These are phyloP conservation scores for Euleptes europaea DNA, from an alignment of 2,113 vertebrate genomes.

Conservation along the genomic window DNA sequence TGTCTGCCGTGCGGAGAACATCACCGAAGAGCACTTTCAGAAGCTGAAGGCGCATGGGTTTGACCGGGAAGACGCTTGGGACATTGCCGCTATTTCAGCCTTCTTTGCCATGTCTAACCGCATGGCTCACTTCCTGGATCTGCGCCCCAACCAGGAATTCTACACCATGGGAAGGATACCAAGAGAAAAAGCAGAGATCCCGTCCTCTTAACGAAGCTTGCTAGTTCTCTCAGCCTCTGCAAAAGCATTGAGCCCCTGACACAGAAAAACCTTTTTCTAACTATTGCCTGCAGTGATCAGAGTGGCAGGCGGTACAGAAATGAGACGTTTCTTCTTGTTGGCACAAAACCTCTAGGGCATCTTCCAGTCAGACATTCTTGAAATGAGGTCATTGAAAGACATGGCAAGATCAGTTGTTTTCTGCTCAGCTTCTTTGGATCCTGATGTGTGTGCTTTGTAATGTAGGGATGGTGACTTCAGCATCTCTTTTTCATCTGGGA, in stretches of 20 bases:
- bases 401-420: fast-evolving
- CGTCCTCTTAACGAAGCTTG: fast-evolving
- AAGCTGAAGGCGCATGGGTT: slow-evolving; percentile 81
- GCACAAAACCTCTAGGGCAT: fast-evolving
- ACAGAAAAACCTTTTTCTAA: fast-evolving
- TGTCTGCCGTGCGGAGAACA: slow-evolving; percentile 77
- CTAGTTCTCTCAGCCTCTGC: fast-evolving
- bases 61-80: slow-evolving; percentile 84
- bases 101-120: slow-evolving; percentile 87
- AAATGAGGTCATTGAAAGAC: too few relatives aligned
- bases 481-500: neutral
- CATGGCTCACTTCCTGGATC: slow-evolving; percentile 78
- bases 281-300: neutral
- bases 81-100: slow-evolving; percentile 81
- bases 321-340: too few relatives aligned
- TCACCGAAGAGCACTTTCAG: slow-evolving; percentile 81
- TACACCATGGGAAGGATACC: slow-evolving; percentile 79
- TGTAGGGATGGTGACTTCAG: too few relatives aligned
- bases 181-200: slow-evolving; percentile 33
- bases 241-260: too few relatives aligned
- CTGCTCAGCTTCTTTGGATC: neutral
- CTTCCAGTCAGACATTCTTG: neutral
- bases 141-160: slow-evolving; percentile 84
- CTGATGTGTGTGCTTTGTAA: neutral
- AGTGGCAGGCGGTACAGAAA: neutral